Conservation (phyloP, 2,113 vertebrate species). For the Stigmatopora nigra region DNA sequence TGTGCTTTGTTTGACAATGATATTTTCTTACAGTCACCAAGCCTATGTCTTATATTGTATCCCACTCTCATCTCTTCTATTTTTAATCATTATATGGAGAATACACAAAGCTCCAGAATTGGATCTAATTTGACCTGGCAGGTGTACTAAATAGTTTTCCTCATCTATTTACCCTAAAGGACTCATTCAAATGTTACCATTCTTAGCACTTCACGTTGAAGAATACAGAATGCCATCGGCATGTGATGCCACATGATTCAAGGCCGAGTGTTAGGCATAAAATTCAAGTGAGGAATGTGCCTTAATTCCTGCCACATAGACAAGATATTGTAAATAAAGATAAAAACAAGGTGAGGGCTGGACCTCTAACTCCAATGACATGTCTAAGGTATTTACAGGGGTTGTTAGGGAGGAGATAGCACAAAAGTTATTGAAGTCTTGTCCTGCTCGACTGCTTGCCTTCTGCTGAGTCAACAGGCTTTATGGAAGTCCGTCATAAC, state of each 20-base stretch:
- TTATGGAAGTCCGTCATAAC: slow-evolving; percentile 47
- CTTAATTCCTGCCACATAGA: neutral
- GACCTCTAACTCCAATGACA: neutral
- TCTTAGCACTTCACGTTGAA: neutral
- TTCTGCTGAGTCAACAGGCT: slow-evolving; percentile 60
- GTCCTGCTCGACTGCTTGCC: slow-evolving; percentile 29
- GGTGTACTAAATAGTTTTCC: neutral
- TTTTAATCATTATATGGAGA: too few relatives aligned
- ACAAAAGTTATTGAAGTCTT: slow-evolving; percentile 29
- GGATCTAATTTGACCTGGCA: neutral
- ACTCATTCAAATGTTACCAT: neutral
- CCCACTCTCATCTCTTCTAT: neutral
- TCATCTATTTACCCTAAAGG: neutral
- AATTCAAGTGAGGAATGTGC: neutral
- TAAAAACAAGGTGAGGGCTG: slow-evolving; percentile 1
- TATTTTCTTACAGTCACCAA: neutral
- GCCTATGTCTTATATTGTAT: neutral
- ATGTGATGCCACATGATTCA: neutral
- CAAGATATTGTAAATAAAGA: slow-evolving; percentile 3
- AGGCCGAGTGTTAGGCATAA: neutral
- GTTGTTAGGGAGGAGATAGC: slow-evolving; percentile 26
- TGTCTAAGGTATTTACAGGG: neutral
- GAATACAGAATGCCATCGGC: neutral
- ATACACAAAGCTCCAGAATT: neutral
- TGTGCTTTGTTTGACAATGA: neutral